phyloP scores from a whole-genome alignment of 2,888 invertebrate genomes.

The Andrena chrysosceles region DNA sequence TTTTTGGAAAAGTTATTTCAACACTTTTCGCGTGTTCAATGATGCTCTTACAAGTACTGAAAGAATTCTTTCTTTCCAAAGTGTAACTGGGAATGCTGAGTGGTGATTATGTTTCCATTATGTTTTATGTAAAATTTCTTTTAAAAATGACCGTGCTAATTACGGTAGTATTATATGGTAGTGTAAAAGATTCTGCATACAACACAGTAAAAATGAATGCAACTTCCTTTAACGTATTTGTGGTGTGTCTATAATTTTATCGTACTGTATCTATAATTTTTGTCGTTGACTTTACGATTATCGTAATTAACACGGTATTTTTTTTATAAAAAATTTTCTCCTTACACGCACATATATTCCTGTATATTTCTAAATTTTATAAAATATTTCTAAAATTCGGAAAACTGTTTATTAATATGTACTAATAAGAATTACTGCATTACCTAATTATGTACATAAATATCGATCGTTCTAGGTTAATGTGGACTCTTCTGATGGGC shows the following conservation, averaged over 20 bases:
- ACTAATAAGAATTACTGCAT: not conserved
- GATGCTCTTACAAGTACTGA: too few species aligned
- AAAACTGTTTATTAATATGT: slow-evolving; percentile 1
- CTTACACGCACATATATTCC: slow-evolving; percentile 4
- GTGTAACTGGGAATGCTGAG: too few species aligned
- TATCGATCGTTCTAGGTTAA: not conserved
- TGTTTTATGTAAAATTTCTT: too few species aligned
- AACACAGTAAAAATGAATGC: slow-evolving; percentile 4
- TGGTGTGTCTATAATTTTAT: not conserved
- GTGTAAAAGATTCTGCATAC: not conserved
- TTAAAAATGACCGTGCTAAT: too few species aligned
- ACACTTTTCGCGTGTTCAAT: too few species aligned
- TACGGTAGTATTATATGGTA: too few species aligned
- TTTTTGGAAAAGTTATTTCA: too few species aligned
- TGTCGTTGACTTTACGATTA: slow-evolving; percentile 1
- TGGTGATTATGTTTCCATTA: too few species aligned
- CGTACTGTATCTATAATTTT: not conserved
- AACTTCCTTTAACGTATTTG: not conserved
- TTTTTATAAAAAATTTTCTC: not conserved
- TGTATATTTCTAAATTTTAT: slow-evolving; percentile 7
- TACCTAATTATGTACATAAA: slow-evolving; percentile 9
- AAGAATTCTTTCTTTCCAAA: too few species aligned
- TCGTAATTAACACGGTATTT: slow-evolving; percentile 8
- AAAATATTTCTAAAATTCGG: slow-evolving; percentile 2
- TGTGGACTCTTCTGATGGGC: not conserved